Evolutionary conservation across 1,140 invertebrate species (phyloP), one percentile per base, ranked within the genome.

Genomic region (Drosophila kepulauana): DNA sequence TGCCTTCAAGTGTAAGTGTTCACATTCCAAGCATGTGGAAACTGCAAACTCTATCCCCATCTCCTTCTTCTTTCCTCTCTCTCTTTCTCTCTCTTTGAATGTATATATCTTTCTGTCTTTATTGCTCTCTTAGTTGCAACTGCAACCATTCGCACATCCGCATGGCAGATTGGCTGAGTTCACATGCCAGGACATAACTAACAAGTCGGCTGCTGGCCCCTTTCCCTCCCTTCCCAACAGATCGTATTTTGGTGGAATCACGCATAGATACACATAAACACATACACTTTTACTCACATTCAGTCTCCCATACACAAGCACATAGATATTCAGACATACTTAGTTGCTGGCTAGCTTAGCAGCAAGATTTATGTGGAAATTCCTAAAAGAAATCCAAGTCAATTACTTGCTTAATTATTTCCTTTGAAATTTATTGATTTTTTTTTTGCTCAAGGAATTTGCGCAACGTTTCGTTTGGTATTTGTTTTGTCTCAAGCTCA

Each of bases 351-450:
- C 69, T 86, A 57, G 85, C 85, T 89, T 89, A 89, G 81, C 81
- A 75, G 78, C 52, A 78, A 91, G 87, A 91, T 91, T 91, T 91
- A 91, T 91, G 88, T 82, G 85, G 81, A 86, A 91, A 91, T 91
- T 91, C 81, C 80, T 84, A 81, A 91, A 88, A 91, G 82, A 91
- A 91, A 91, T 91, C 87, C 87, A 91, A 91, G 87, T 91, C 87
- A 91, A 91, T 91, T 91, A 91, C 84, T 88, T 91, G 88, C 88
- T 88, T 91, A 91, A 91, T 91, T 91, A 91, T 91, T 91, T 91
- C 82, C 87, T 91, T 87, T 84, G 87, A 91, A 88, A 91, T 84
- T 91, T 91, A 91, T 91, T 85, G 87, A 88, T 88, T 91, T 91
- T 91, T 91, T 91, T 91, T 78, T 88, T 75, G 43, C 49, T 49